Conservation (phyloP, 2,113 vertebrate genomes). For the Oceanodroma tethys region DNA sequence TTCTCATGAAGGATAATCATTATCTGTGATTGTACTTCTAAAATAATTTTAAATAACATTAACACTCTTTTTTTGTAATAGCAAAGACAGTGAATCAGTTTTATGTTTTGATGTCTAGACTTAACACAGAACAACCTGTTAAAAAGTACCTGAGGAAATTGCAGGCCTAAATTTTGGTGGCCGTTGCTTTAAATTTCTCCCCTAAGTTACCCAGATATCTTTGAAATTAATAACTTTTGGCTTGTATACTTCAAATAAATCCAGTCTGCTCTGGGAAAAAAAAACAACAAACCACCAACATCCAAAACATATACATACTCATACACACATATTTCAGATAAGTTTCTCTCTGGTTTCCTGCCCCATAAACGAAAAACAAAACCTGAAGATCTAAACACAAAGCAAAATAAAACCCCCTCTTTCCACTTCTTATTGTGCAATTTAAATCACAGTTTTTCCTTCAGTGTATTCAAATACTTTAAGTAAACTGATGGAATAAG, state of each 20-base stretch:
- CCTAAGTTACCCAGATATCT: background rate
- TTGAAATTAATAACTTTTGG: background rate
- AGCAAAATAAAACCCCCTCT: background rate
- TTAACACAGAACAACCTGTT: background rate
- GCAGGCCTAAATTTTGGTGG: background rate
- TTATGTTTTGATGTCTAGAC: background rate
- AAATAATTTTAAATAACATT: background rate
- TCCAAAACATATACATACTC: background rate
- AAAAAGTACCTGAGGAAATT: background rate
- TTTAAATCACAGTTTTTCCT: background rate
- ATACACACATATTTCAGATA: background rate
- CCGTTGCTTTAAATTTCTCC: background rate
- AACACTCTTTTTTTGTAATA: background rate
- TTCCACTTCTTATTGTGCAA: background rate
- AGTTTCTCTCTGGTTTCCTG: background rate
- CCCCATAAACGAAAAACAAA: background rate
- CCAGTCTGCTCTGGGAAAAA: background rate
- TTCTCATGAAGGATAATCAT: background rate
- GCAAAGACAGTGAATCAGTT: background rate
- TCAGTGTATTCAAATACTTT: background rate
- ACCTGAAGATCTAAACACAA: background rate
- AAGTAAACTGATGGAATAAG: background rate
- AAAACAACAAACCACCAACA: accelerated
- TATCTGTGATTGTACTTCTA: background rate
- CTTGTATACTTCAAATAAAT: background rate